Percentiles rank a stretch among this genome's conserved stretches.
Conservation (phyloP, 2,113 vertebrate genomes). For the Holacanthus passer region DNA sequence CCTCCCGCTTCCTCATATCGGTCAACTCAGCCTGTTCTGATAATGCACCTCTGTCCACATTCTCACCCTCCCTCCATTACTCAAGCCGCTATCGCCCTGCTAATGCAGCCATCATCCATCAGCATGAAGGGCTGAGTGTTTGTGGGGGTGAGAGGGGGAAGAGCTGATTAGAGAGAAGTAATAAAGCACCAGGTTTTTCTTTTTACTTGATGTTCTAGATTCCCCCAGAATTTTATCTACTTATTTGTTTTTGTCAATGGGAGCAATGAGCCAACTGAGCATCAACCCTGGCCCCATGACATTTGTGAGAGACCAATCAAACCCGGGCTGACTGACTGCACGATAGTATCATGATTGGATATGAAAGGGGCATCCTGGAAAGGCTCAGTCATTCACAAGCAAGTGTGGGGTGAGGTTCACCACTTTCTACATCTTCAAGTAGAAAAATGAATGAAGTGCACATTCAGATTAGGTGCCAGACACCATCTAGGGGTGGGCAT, state of each 20-base stretch:
- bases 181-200: not conserved
- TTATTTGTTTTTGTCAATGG: not conserved
- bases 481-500: no score
- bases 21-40: not conserved
- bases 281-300: not conserved
- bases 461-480: no score
- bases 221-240: not conserved
- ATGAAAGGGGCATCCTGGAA: no score
- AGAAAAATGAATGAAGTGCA: no score
- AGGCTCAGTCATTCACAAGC: no score
- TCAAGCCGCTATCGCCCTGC: not conserved
- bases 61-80: not conserved
- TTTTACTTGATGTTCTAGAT: not conserved
- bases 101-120: slow-evolving; percentile 41
- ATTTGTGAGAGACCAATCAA: not conserved
- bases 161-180: not conserved
- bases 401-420: no score
- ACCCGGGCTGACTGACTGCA: no score
- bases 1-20: slow-evolving; percentile 1
- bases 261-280: not conserved
- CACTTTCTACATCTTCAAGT: no score
- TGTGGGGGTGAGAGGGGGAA: not conserved
- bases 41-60: slow-evolving; percentile 8
- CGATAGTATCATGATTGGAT: no score
- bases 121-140: slow-evolving; percentile 4